phyloP scores from a whole-genome alignment of 1,140 invertebrate species.

The Drosophila arawakana region DNA sequence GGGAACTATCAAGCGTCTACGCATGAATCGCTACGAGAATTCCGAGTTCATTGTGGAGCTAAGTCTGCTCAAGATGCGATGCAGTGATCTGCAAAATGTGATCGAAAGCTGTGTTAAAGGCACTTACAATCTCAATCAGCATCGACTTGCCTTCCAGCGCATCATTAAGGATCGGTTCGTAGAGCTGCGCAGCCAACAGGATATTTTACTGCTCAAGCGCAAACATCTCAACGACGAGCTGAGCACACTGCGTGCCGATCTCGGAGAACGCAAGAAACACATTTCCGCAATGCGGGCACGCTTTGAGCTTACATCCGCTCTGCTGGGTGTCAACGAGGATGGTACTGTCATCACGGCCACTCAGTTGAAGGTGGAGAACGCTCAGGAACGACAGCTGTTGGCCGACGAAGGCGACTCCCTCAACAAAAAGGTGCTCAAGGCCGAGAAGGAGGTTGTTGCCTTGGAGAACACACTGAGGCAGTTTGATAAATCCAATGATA shows the following conservation, averaged over 20 bases:
- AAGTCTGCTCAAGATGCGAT: constrained; percentile 86
- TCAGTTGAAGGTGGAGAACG: constrained; percentile 87
- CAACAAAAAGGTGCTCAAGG: constrained; percentile 87
- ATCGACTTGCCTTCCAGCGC: constrained; percentile 86
- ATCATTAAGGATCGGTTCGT: constrained; percentile 87
- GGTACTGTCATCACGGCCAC: constrained; percentile 86
- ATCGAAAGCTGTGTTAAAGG: constrained; percentile 86
- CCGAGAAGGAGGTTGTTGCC: constrained; percentile 88
- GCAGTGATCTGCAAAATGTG: constrained; percentile 86
- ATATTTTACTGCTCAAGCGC: constrained; percentile 85
- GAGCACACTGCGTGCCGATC: constrained; percentile 85
- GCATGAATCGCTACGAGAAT: constrained; percentile 82
- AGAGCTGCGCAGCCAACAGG: constrained; percentile 86
- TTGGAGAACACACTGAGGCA: constrained; percentile 89
- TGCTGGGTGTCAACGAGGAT: constrained; percentile 85
- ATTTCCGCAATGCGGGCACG: constrained; percentile 86
- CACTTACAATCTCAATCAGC: constrained; percentile 87
- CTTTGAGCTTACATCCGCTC: constrained; percentile 70
- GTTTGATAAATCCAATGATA: constrained; percentile 88
- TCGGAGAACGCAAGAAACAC: constrained; percentile 85
- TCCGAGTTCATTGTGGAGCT: constrained; percentile 87
- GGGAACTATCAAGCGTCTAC: constrained; percentile 86
- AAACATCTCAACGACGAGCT: constrained; percentile 86
- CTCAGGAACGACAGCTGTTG: constrained; percentile 87
- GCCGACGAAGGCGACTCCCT: constrained; percentile 88